Evolutionary conservation across 2,113 vertebrate genomes (phyloP), one percentile per base, ranked within the genome.

Genomic region (Paramormyrops kingsleyae): DNA sequence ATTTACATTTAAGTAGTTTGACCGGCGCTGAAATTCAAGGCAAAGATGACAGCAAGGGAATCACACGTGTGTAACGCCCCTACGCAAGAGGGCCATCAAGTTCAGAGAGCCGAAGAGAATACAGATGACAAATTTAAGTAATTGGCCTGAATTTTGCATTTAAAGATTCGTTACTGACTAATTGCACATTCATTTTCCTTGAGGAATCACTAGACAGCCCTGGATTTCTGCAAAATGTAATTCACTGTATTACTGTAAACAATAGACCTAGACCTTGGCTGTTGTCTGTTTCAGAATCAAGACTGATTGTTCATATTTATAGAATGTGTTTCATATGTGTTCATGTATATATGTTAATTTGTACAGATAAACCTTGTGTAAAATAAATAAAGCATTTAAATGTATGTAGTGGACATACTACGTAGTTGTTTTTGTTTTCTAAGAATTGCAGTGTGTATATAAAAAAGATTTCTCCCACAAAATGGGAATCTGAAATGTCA

Each of bases 291-390:
- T 89, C 53, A 83, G 77, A 87, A 91, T 91, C 89, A 88, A 90
- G 13, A 93, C 90, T 92, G 91, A 92, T 92, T 91, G 87, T 90
- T 93, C 91, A 90, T 95, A 95, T 95, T 95, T 95, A 93, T 94
- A 95, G 89, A 95, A 94, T 95, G 92, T 95, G 56, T 91, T 91
- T 87, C 42, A 95, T 95, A 91, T 95, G 91, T 96, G 95, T 95
- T 92, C 93, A 88, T 85, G 86, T 91, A 94, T 94, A 91, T 91
- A 92, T 93, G 89, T 92, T 92, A 92, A 95, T 92, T 70, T 93
- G 88, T 92, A 91, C 92, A 91, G 92, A 92, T 91, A 35, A 80
- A n/a, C 77, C 77, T 42, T 87, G 88, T 84, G 56, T 87, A 89
- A 90, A 91, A 59, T 87, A 21, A 39, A 39, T 83, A 17, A 87